These are phyloP conservation scores for Ridgeia piscesae DNA, from an alignment of 1,140 invertebrate genomes.

Conservation along the genomic window DNA sequence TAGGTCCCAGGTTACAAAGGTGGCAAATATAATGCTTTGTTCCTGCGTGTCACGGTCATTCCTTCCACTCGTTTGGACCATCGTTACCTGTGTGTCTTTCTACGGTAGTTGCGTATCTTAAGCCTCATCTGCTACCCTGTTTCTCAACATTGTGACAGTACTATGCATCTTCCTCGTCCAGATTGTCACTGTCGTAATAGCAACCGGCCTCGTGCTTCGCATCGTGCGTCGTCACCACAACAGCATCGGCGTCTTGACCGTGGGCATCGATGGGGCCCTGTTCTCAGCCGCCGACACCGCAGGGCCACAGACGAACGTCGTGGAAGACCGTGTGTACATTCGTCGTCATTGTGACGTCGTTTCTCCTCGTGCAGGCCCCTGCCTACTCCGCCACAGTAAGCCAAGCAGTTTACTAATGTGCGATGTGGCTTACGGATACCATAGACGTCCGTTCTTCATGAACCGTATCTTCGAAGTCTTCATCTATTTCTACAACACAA, in stretches of 20 bases:
- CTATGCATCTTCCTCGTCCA: not conserved
- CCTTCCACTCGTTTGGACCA: no score
- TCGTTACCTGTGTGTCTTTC: not conserved
- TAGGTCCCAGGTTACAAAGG: no score
- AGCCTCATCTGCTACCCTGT: not conserved
- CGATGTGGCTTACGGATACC: no score
- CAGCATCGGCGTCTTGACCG: not conserved
- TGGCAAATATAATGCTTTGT: no score
- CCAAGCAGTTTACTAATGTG: not conserved
- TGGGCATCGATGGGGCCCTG: not conserved
- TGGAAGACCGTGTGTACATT: no score
- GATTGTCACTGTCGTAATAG: not conserved
- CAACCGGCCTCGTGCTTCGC: not conserved
- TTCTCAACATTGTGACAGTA: not conserved
- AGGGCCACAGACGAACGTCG: no score
- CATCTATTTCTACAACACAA: not conserved
- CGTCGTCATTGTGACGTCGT: not conserved
- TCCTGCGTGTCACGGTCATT: no score
- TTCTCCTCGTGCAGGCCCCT: not conserved
- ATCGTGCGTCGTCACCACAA: not conserved
- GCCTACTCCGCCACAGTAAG: not conserved
- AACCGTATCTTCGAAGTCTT: not conserved
- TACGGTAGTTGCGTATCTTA: no score
- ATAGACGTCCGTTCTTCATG: not conserved
- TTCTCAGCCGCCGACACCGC: no score